Base-by-base conservation (phyloP, 1,140 invertebrate species). In the Calliphora vicina region DNA sequence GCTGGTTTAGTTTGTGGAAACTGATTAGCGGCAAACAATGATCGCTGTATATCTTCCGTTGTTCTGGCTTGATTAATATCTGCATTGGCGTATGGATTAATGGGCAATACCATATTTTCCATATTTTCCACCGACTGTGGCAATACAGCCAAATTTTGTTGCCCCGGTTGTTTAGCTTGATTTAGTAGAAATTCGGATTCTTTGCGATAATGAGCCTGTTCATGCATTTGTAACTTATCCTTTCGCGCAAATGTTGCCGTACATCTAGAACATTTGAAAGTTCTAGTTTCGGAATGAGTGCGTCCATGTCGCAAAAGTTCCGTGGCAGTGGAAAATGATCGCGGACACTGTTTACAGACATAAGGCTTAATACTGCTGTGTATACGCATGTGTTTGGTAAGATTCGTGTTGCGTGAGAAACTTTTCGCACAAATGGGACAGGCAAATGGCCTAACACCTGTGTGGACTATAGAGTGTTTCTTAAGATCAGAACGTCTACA, bases 381-480 rank as follows among this genome's bases (percentile, higher is more conserved):
- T 45, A 94, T 94, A 74, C 96, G 92, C 84, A 97, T 92, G 89
- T 98, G 97, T 85, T 97, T 95, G 83, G 96, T 95, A 5, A 97
- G 92, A 91, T 97, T 97, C 82, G 95, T 96, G 83, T 95, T 96
- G 17, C 94, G 89, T 15, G 94, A 94, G 85, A 95, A 95, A 76
- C 93, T 93, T 89, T 95, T 95, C 20, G 92, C 92, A 89, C 94
- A 95, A 82, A 94, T 92, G 23, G 92, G 91, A 88, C 94, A 95
- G 57, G 93, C 93, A 86, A 93, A 95, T 15, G 94, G 94, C 71
- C 93, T 91, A 29, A 94, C 92, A 10, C 95, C 95, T 1, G 95
- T 96, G 81, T 96, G 95, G 0, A 95, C 94, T 82, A 94, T 92
- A 20, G 93, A 93, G 90, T 94, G 94, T 85, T 94, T 94, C 82